phyloP scores from a whole-genome alignment of 2,888 invertebrate genomes.

The Apamea crenata region DNA sequence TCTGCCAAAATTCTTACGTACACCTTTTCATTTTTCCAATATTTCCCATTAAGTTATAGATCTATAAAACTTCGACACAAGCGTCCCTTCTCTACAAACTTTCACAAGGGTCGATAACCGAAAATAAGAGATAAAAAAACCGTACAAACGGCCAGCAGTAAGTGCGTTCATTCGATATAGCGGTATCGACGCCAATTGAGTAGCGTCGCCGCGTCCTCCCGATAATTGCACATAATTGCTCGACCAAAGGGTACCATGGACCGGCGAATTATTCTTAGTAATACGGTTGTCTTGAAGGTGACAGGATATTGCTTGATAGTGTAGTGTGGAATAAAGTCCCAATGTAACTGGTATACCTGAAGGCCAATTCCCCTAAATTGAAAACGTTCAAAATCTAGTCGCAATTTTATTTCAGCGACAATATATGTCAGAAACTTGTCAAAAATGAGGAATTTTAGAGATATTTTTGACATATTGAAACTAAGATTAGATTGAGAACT shows the following conservation, averaged over 20 bases:
- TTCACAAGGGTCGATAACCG: slow-evolving; percentile 40
- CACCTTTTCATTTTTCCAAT: not conserved
- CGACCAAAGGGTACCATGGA: slow-evolving; percentile 64
- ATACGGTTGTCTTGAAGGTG: slow-evolving; percentile 28
- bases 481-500: too few relatives aligned
- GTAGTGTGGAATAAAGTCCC: not conserved
- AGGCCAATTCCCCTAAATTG: too few relatives aligned
- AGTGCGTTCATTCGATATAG: slow-evolving; percentile 74
- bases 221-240: slow-evolving; percentile 79
- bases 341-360: not conserved
- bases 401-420: too few relatives aligned
- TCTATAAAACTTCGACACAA: not conserved
- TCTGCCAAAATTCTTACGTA: not conserved
- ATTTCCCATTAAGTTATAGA: not conserved
- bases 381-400: too few relatives aligned
- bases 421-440: too few relatives aligned
- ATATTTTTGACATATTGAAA: too few relatives aligned
- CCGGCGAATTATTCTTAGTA: slow-evolving; percentile 57
- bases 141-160: slow-evolving; percentile 50
- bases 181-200: slow-evolving; percentile 74
- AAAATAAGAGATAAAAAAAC: slow-evolving; percentile 34
- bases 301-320: slow-evolving; percentile 2
- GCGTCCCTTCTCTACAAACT: not conserved
- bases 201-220: slow-evolving; percentile 71
- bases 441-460: too few relatives aligned